These are phyloP conservation scores for Pseudopleuronectes americanus DNA, from an alignment of 2,797 vertebrate genomes.

Conservation along the genomic window DNA sequence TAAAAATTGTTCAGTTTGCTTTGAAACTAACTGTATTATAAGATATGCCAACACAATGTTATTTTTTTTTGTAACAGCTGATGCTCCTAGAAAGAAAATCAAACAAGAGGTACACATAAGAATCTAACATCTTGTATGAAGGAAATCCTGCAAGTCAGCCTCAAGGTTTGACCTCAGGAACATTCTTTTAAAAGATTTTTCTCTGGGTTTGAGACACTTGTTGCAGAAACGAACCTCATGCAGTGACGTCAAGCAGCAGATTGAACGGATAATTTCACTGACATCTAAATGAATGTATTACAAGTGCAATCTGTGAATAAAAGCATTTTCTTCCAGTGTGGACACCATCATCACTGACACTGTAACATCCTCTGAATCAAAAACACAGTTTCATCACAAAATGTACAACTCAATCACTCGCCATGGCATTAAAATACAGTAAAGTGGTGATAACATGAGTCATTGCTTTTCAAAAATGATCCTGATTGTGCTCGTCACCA, in stretches of 20 bases:
- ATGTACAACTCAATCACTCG: conserved; percentile 59
- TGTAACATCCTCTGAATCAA: conserved; percentile 36
- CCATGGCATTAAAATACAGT: conserved; percentile 48
- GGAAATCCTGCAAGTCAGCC: conserved; percentile 19
- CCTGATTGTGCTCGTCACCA: conserved; percentile 54
- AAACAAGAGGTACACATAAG: conserved; percentile 24
- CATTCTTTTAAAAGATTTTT: conserved; percentile 18
- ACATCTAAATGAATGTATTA: conserved; percentile 69
- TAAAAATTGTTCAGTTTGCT: conserved; percentile 47
- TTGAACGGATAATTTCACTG: conserved; percentile 36
- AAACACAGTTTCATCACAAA: conserved; percentile 55
- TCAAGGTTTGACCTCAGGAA: conserved; percentile 11
- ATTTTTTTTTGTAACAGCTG: conserved; percentile 15
- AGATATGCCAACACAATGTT: conserved; percentile 38
- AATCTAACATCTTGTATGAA: conserved; percentile 33
- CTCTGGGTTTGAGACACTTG: conserved; percentile 22
- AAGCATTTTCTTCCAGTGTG: conserved; percentile 42
- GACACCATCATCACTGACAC: conserved; percentile 58
- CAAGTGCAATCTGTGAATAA: conserved; percentile 70
- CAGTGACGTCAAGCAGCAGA: conserved; percentile 40
- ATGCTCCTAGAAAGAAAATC: conserved; percentile 37
- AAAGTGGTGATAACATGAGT: conserved; percentile 28
- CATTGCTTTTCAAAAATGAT: conserved; percentile 31
- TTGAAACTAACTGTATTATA: conserved; percentile 43
- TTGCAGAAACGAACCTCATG: conserved; percentile 44